These are phyloP conservation scores for Onychostoma macrolepis DNA, from an alignment of 2,113 vertebrate genomes.

Conservation along the genomic window DNA sequence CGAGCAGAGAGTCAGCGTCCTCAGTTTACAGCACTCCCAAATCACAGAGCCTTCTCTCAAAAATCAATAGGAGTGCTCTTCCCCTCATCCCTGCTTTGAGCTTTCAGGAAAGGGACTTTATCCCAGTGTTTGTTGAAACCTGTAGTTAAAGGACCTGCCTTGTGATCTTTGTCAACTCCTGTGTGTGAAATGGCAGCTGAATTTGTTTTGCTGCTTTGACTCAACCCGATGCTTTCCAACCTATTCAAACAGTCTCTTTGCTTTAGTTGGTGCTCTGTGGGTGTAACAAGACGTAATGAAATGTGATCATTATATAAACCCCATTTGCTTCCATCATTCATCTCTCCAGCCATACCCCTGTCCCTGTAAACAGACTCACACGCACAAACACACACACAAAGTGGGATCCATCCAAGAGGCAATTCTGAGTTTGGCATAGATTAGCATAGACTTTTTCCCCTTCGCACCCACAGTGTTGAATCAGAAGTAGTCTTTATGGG, in stretches of 20 bases:
- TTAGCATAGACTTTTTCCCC: constrained; percentile 35
- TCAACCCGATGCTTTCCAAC: constrained; percentile 57
- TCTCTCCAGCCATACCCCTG: constrained; percentile 5
- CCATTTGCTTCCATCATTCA: constrained; percentile 62
- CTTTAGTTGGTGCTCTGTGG: constrained; percentile 70
- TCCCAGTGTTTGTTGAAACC: constrained; percentile 38
- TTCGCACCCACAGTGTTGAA: background rate
- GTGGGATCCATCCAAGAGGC: constrained; percentile 58
- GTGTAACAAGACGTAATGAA: constrained; percentile 71
- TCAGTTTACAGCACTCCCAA: constrained; percentile 64
- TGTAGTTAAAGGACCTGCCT: constrained; percentile 2
- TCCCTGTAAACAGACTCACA: background rate
- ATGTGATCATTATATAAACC: constrained; percentile 74
- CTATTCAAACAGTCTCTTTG: constrained; percentile 70
- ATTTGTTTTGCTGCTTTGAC: constrained; percentile 20
- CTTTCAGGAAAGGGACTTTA: constrained; percentile 40
- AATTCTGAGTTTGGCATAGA: constrained; percentile 64
- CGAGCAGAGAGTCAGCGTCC: constrained; percentile 64
- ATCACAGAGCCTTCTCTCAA: constrained; percentile 60
- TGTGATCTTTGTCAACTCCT: constrained; percentile 11
- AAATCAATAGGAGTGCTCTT: constrained; percentile 64
- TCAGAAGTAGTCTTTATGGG: background rate
- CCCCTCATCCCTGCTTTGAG: constrained; percentile 22
- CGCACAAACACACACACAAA: background rate
- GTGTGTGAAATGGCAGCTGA: background rate